Conservation (phyloP, 2,888 invertebrate species). For the Ceramica pisi region DNA sequence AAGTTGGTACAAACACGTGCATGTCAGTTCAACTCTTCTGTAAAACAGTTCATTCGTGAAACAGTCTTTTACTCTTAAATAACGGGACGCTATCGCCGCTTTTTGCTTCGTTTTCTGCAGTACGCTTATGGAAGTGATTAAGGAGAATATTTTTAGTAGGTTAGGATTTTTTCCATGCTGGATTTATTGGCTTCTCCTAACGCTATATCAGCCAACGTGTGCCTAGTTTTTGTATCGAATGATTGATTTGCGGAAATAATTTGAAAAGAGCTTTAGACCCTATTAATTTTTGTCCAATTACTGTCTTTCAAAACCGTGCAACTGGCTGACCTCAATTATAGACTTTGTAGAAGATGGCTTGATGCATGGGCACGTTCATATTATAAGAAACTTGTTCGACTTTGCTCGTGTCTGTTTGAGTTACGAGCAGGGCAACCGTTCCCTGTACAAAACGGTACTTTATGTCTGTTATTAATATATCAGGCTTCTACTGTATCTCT, state of each 20-base stretch:
- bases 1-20: conserved; percentile 44
- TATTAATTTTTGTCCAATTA: conserved; percentile 27
- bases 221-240: conserved; percentile 8
- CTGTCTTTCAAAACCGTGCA: conserved; percentile 27
- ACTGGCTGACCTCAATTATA: conserved; percentile 33
- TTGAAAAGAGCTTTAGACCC: background rate
- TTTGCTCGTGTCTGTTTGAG: conserved; percentile 40
- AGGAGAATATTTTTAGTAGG: conserved; percentile 32
- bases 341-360: conserved; percentile 39
- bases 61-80: conserved; percentile 54
- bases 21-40: conserved; percentile 41
- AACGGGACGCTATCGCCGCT: conserved; percentile 54
- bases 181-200: background rate
- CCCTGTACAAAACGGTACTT: conserved; percentile 55
- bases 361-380: conserved; percentile 44
- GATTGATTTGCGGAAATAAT: conserved; percentile 5
- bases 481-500: conserved; percentile 28
- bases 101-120: conserved; percentile 49
- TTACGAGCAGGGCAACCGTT: conserved; percentile 49
- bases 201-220: background rate
- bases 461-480: conserved; percentile 50
- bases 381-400: conserved; percentile 45
- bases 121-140: conserved; percentile 52
- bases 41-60: conserved; percentile 54
- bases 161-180: conserved; percentile 26